Evolutionary conservation across 92 coral and sea anemone species (phyloP), one percentile per base, ranked within the genome.

Genomic region (Phymanthus crucifer): DNA sequence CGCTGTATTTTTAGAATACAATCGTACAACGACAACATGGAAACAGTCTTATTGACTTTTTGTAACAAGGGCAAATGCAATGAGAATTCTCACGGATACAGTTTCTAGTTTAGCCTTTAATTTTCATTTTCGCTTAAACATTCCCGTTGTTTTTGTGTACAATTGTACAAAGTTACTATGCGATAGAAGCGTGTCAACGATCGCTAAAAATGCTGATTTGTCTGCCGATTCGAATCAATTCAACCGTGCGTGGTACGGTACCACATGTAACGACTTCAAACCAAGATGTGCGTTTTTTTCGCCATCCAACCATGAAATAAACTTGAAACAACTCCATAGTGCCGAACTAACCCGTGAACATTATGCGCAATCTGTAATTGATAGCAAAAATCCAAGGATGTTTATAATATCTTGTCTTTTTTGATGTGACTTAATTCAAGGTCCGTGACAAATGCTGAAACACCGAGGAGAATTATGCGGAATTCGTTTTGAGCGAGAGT

Each of bases 161-260:
- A 17, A 43, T 12, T 12, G 26, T 74, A 50, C 46, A 13, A 47
- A 71, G 1, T 54, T 57, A 71, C 43, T 72, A 32, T 36, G 24
- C 43, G 67, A 57, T 76, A 76, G 64, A 40, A 76, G n/a, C 58
- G 80, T 76, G 66, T 57, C 70, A 54, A 57, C 70, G 80, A 76
- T 76, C 80, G 58, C 52, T n/a, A 57, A 76, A 46, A 57, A 76
- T n/a, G 54, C 48, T 31, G 66, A 73, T 73, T 40, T 36, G 38
- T 76, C 36, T 56, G 80, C 40, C 70, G 80, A 57, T 76, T 76
- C 21, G 80, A 76, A 57, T 76, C 80, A 40, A 76, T 13, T 57
- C 80, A 14, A 56, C 24, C n/a, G n/a, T n/a, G 80, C 70, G 48
- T 76, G 70, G 37, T 34, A 50, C 2, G 2, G 70, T 10, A 57